Evolutionary conservation across 2,797 vertebrate genomes (phyloP).

Genomic region (Pogoniulus pusillus): DNA sequence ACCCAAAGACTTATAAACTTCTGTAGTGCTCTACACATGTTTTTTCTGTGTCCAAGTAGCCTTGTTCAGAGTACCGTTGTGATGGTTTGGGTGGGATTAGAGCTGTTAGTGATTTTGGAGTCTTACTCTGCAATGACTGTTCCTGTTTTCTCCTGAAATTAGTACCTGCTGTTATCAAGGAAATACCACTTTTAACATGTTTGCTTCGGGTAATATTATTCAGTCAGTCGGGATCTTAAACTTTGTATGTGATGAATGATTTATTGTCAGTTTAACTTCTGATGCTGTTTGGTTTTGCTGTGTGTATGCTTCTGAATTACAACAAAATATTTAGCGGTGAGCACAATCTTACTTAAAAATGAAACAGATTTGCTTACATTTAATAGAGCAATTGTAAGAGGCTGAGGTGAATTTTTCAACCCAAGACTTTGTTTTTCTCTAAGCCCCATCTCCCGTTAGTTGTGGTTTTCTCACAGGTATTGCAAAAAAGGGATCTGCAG

Average conservation of each 20-base stretch:
- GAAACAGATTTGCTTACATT: neutral
- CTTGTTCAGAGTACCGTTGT: neutral
- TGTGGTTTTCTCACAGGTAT: neutral
- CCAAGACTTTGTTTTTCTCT: neutral
- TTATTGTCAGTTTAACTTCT: neutral
- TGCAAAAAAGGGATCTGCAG: neutral
- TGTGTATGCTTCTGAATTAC: neutral
- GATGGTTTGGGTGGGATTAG: accelerated
- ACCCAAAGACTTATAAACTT: neutral
- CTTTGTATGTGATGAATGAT: neutral
- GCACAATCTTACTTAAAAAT: neutral
- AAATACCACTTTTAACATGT: neutral
- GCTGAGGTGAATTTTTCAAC: neutral
- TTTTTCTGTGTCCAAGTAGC: neutral
- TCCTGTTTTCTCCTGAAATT: neutral
- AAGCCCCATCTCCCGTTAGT: neutral
- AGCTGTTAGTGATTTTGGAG: neutral
- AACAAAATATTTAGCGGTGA: neutral
- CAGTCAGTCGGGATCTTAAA: neutral
- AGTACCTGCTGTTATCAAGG: neutral
- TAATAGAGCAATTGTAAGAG: neutral
- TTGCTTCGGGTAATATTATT: neutral
- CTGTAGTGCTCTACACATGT: neutral
- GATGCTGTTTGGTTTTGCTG: neutral
- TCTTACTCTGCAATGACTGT: neutral